Base-by-base conservation (phyloP, 1,140 invertebrate species). In the Amyelois transitella region DNA sequence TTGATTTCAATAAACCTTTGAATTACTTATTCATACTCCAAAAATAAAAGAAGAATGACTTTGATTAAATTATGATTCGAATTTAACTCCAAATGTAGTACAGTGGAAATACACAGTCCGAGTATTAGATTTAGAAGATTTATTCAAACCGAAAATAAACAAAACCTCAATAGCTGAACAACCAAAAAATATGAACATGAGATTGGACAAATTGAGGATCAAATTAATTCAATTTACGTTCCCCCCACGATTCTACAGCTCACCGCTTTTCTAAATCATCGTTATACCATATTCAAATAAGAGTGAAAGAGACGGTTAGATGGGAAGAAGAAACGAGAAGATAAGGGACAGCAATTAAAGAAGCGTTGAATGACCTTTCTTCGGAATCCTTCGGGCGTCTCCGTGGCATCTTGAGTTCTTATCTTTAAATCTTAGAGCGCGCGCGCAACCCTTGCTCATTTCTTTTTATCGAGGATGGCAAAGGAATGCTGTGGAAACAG, bases 301-400 rank as follows among this genome's bases (percentile, higher is more conserved):
- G 64, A 59, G 58, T n/a, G 62, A 78, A 44, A 56, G 58, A 60
- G 69, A 75, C 47, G 52, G 55, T 20, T 43, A 57, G 51, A 66
- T 54, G 43, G 52, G 28, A n/a, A 10, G 18, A 43, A 21, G 53
- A 43, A 49, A 20, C 53, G 49, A 22, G 76, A 64, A 60, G 66
- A 72, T 71, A 77, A 77, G 68, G 64, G 71, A 81, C 66, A 61
- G 69, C 66, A 66, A 73, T 73, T 72, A 75, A 61, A 65, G 56
- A 57, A 69, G 62, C 78, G 69, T 75, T 78, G 78, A 79, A 81
- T 79, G 79, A 80, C 77, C 77, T 78, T 67, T 64, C 53, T 53
- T 75, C 75, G 74, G 67, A 50, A 49, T 48, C 63, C 66, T 64
- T 74, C 77, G 75, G 59, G 12, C 50, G 49, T 67, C 60, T 66